Evolutionary conservation across 2,113 vertebrate genomes (phyloP).

Genomic region (Forbesichthys agassizii): DNA sequence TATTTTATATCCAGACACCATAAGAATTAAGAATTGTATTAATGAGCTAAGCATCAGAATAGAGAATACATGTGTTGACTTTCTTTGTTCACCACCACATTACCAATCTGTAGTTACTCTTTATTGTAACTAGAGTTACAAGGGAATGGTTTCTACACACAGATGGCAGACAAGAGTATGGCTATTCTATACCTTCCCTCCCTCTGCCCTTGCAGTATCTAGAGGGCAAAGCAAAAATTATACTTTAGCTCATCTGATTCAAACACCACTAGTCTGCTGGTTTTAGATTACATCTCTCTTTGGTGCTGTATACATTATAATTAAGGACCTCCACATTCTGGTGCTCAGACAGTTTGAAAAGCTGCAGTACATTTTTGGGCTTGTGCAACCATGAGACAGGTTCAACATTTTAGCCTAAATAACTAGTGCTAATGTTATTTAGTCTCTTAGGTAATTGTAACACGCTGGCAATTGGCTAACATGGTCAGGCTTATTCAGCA

Average conservation of each 20-base stretch:
- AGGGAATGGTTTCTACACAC: background rate
- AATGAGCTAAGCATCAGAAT: background rate
- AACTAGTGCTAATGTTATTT: conserved; percentile 10
- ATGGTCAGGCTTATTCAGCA: conserved; percentile 18
- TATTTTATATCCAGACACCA: conserved; percentile 4
- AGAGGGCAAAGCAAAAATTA: conserved; percentile 51
- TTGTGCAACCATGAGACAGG: background rate
- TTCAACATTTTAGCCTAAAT: background rate
- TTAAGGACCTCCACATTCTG: background rate
- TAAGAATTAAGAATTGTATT: background rate
- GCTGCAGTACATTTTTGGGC: background rate
- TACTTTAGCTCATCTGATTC: conserved; percentile 56
- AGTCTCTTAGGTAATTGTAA: conserved; percentile 5
- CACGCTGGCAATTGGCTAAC: conserved; percentile 9
- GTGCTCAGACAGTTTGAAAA: conserved; percentile 12
- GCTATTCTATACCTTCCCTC: conserved; percentile 42
- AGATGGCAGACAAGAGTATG: conserved; percentile 16
- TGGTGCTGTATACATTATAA: background rate
- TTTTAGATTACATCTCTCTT: conserved; percentile 13
- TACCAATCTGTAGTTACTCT: conserved; percentile 6
- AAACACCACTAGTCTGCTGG: conserved; percentile 14
- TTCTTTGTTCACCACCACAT: background rate
- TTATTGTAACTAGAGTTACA: conserved; percentile 31
- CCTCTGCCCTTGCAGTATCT: conserved; percentile 52
- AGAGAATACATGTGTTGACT: background rate